phyloP scores from a whole-genome alignment of 1,140 invertebrate genomes.

The Solenopsis fugax region DNA sequence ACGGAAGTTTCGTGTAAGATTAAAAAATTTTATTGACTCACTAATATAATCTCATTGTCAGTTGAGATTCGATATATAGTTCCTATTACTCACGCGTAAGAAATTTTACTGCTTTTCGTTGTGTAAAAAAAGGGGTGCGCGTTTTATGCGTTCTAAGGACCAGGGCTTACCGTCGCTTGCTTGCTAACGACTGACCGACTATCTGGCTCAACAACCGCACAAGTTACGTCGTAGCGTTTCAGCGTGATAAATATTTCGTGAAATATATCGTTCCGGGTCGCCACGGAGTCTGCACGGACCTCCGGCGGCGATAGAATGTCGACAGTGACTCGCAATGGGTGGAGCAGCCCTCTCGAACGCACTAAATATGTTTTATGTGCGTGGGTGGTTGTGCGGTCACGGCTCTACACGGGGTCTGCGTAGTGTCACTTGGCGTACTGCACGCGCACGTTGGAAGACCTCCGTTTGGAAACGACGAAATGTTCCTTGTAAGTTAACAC shows the following conservation, averaged over 20 bases:
- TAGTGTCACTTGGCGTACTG: constrained; percentile 77
- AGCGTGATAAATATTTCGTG: constrained; percentile 37
- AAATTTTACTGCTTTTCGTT: not conserved
- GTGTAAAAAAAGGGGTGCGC: not conserved
- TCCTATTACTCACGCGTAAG: not conserved
- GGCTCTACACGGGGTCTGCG: constrained; percentile 74
- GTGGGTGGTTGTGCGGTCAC: constrained; percentile 74
- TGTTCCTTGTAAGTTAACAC: constrained; percentile 19
- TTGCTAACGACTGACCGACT: not conserved
- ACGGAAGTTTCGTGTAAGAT: not conserved
- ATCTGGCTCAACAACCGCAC: not conserved
- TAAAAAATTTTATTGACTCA: not conserved
- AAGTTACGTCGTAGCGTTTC: not conserved
- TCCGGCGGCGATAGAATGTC: not conserved
- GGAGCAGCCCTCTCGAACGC: constrained; percentile 17
- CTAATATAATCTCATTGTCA: not conserved
- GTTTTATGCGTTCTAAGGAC: not conserved
- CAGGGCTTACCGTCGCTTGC: not conserved
- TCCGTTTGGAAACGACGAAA: constrained; percentile 22
- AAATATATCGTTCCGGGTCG: constrained; percentile 14
- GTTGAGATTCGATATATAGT: not conserved
- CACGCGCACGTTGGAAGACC: constrained; percentile 4
- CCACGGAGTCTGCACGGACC: constrained; percentile 12
- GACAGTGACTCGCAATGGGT: constrained; percentile 5
- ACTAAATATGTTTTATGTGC: constrained; percentile 36